Evolutionary conservation across 2,113 vertebrate genomes (phyloP).

Genomic region (Glaucomys volans): DNA sequence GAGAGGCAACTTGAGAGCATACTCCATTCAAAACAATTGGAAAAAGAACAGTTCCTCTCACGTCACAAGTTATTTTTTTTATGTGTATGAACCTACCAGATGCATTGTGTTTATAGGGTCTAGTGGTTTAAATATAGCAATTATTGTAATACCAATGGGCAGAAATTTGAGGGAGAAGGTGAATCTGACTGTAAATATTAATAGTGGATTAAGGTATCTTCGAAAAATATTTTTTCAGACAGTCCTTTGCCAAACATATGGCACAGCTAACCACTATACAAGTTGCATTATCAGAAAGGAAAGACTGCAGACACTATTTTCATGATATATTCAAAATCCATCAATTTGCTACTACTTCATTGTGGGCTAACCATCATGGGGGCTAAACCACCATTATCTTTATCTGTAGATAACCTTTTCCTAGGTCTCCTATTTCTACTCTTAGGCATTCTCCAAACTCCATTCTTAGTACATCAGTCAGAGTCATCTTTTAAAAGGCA

Average conservation of each 20-base stretch:
- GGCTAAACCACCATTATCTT: neutral
- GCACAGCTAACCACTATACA: neutral
- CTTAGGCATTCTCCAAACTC: neutral
- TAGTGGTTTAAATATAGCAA: neutral
- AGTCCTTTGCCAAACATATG: neutral
- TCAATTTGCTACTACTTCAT: neutral
- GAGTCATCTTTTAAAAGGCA: neutral
- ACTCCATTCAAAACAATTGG: neutral
- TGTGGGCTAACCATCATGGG: neutral
- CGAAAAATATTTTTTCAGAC: slow-evolving; percentile 31
- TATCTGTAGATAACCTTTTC: neutral
- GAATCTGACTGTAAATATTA: neutral
- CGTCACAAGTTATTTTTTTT: neutral
- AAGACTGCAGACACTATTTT: neutral
- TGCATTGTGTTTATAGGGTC: neutral
- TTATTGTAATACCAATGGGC: neutral
- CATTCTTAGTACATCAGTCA: neutral
- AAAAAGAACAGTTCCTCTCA: neutral
- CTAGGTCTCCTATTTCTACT: neutral
- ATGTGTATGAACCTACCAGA: neutral
- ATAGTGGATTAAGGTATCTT: neutral
- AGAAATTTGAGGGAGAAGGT: neutral
- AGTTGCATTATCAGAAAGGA: neutral
- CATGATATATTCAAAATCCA: neutral
- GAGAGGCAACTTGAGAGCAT: neutral